Evolutionary conservation across 2,113 vertebrate genomes (phyloP).

Genomic region (Cyprinus carpio): DNA sequence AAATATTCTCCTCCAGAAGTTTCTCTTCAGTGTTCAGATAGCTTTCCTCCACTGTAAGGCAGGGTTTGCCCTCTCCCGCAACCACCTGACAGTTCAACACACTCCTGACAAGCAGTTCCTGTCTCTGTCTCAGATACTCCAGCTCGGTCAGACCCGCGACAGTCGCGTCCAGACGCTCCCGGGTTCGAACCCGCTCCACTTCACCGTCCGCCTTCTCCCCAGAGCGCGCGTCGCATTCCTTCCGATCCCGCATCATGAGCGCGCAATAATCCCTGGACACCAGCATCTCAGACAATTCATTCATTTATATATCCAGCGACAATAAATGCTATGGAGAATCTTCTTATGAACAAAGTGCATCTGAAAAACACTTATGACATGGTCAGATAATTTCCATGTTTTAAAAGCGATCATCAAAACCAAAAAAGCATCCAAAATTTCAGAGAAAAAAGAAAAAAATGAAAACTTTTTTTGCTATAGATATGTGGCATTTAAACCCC

Average conservation of each 20-base stretch:
- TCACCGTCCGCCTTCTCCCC: slow-evolving; percentile 58
- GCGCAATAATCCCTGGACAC: slow-evolving; percentile 59
- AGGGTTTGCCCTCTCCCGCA: slow-evolving; percentile 56
- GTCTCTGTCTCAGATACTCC: slow-evolving; percentile 81
- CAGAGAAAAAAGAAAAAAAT: too few species aligned
- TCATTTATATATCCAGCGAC: slow-evolving; percentile 58
- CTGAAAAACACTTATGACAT: background rate
- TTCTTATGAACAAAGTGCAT: background rate
- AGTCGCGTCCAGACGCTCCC: slow-evolving; percentile 86
- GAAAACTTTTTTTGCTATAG: background rate
- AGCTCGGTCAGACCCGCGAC: slow-evolving; percentile 85
- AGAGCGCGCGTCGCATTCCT: slow-evolving; percentile 69
- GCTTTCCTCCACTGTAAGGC: slow-evolving; percentile 57
- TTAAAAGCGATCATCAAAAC: slow-evolving; percentile 5
- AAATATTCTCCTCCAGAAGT: slow-evolving; percentile 88
- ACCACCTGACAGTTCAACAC: slow-evolving; percentile 67
- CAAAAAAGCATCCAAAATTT: background rate
- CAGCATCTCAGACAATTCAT: slow-evolving; percentile 55
- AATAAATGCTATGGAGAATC: background rate
- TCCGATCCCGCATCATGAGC: slow-evolving; percentile 60
- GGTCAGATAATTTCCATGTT: background rate
- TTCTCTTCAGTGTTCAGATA: slow-evolving; percentile 84
- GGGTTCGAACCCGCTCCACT: slow-evolving; percentile 76
- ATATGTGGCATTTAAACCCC: background rate
- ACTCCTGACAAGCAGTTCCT: slow-evolving; percentile 81